Conservation (phyloP, 2,888 invertebrate genomes). For the Hirtodrosophila alboralis region DNA sequence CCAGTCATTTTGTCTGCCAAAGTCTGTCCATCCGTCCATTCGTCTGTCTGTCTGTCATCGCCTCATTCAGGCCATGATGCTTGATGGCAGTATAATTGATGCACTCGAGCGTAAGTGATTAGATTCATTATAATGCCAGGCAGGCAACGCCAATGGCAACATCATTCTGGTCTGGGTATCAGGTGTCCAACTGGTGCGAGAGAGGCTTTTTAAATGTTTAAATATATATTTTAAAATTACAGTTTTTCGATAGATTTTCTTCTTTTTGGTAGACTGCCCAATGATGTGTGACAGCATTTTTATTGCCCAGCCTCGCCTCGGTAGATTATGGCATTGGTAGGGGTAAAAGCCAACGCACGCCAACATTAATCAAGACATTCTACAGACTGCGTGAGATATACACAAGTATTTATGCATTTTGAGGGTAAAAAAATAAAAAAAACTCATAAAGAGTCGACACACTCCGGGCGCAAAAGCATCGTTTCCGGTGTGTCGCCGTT, state of each 20-base stretch:
- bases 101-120: slow-evolving; percentile 84
- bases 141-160: slow-evolving; percentile 39
- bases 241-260: slow-evolving; percentile 7
- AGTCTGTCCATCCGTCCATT: slow-evolving; percentile 49
- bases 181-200: slow-evolving; percentile 48
- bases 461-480: slow-evolving; percentile 75
- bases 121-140: slow-evolving; percentile 82
- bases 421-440: slow-evolving; percentile 62
- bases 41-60: slow-evolving; percentile 47
- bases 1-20: slow-evolving; percentile 69
- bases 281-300: slow-evolving; percentile 77
- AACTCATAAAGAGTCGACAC: slow-evolving; percentile 66
- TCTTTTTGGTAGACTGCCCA: slow-evolving; percentile 40
- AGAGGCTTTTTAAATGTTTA: slow-evolving; percentile 38
- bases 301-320: slow-evolving; percentile 54
- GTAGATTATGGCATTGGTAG: slow-evolving; percentile 8
- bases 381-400: slow-evolving; percentile 41
- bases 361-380: slow-evolving; percentile 77
- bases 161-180: slow-evolving; percentile 32
- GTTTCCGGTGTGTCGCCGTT: slow-evolving; percentile 73
- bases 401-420: slow-evolving; percentile 70
- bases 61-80: slow-evolving; percentile 57
- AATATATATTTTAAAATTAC: slow-evolving; percentile 39
- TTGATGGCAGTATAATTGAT: slow-evolving; percentile 83
- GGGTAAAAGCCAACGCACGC: slow-evolving; percentile 75